Conservation (phyloP, 2,888 invertebrate genomes). For the Nematopogon swammerdamellus region DNA sequence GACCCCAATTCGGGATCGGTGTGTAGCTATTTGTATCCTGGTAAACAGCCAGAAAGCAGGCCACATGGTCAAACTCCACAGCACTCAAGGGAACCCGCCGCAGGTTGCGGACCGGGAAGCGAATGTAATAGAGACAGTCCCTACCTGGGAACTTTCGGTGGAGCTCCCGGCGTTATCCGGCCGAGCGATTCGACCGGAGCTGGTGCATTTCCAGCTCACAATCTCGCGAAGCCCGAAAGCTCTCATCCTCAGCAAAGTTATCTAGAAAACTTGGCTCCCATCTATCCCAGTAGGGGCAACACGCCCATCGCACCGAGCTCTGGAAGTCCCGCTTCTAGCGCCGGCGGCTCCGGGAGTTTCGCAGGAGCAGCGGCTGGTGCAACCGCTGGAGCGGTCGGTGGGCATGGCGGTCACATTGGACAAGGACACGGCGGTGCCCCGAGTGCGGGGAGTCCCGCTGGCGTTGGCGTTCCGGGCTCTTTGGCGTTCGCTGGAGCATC, state of each 20-base stretch:
- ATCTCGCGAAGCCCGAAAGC: no score
- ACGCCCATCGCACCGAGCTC: conserved; percentile 1
- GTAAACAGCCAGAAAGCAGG: no score
- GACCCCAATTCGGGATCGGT: no score
- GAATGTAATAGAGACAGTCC: no score
- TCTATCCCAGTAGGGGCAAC: no score
- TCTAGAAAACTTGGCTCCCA: no score
- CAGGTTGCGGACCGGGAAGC: no score
- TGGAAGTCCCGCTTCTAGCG: conserved; percentile 1
- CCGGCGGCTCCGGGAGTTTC: conserved; percentile 14
- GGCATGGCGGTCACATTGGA: conserved; percentile 12
- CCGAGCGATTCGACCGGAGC: conserved; percentile 9
- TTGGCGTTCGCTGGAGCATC: neutral
- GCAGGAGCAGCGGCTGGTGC: conserved; percentile 22
- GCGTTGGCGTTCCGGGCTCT: neutral
- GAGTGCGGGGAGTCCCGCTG: no score
- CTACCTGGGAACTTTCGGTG: conserved; percentile 6
- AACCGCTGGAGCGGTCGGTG: conserved; percentile 15
- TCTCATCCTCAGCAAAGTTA: no score
- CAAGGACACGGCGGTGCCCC: neutral
- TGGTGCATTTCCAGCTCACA: neutral
- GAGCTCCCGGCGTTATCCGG: conserved; percentile 8
- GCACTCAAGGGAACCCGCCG: no score
- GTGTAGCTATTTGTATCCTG: no score
- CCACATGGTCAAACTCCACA: no score